A percentile compares a stretch with the other conserved stretches of the same genome.
These are phyloP conservation scores for Fabriciana adippe DNA, from an alignment of 2,888 invertebrate species.

Conservation along the genomic window DNA sequence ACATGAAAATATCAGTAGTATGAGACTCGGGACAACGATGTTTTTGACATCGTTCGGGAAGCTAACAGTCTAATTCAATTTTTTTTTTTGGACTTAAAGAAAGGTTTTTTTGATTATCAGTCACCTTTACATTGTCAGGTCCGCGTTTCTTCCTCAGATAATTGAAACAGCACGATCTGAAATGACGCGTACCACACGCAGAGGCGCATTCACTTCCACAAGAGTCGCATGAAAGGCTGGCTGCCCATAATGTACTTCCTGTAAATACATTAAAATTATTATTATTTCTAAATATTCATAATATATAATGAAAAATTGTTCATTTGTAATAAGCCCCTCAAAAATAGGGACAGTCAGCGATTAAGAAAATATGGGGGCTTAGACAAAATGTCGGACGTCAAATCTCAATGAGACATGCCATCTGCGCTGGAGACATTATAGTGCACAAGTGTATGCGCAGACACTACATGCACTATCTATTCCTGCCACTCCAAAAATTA, in stretches of 20 bases:
- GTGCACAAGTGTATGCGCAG: no score
- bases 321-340: no score
- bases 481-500: background rate
- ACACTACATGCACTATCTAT: background rate
- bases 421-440: no score
- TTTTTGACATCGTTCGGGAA: background rate
- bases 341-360: no score
- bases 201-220: constrained; percentile 86
- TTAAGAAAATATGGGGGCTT: no score
- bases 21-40: background rate
- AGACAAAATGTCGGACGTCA: no score
- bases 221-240: constrained; percentile 84
- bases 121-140: constrained; percentile 55
- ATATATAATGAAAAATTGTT: no score
- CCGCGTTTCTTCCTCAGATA: constrained; percentile 84
- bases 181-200: constrained; percentile 86
- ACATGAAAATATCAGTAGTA: no score
- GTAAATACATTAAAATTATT: constrained; percentile 19
- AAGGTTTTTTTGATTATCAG: background rate
- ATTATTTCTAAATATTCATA: no score
- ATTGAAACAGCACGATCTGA: constrained; percentile 88
- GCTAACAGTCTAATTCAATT: no score
- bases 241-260: constrained; percentile 76
- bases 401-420: no score
- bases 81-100: background rate